These are phyloP conservation scores for Salminus brasiliensis DNA, from an alignment of 2,113 vertebrate species.

Conservation along the genomic window DNA sequence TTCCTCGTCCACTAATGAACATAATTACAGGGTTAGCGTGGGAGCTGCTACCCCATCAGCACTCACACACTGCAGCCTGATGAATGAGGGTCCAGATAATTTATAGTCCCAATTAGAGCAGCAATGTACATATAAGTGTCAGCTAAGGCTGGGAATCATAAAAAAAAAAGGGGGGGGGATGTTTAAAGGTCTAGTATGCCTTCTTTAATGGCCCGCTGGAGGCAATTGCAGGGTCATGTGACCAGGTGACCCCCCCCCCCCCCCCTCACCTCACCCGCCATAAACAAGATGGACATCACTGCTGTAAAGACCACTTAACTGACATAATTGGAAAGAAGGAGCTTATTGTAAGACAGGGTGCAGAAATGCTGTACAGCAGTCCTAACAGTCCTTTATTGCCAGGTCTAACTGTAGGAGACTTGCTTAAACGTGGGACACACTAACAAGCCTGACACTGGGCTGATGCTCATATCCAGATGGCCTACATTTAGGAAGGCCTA, in stretches of 20 bases:
- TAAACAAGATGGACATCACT: slow-evolving; percentile 3
- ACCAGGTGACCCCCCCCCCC: background rate
- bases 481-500: too few relatives aligned
- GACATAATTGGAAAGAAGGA: slow-evolving; percentile 5
- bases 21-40: slow-evolving; percentile 1
- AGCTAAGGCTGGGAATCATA: background rate
- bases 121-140: background rate
- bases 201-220: slow-evolving; percentile 16
- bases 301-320: background rate
- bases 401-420: too few relatives aligned
- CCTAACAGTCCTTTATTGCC: background rate
- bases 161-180: too few relatives aligned
- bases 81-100: background rate
- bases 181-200: slow-evolving; percentile 7
- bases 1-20: background rate
- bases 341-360: background rate
- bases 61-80: background rate
- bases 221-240: background rate
- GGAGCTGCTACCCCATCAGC: background rate
- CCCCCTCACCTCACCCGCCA: too few relatives aligned
- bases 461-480: too few relatives aligned
- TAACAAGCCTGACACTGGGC: too few relatives aligned
- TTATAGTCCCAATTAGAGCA: slow-evolving; percentile 11
- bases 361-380: background rate
- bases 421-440: too few relatives aligned